These are phyloP conservation scores for Sarcophaga rosellei DNA, from an alignment of 2,888 invertebrate species.

Conservation along the genomic window DNA sequence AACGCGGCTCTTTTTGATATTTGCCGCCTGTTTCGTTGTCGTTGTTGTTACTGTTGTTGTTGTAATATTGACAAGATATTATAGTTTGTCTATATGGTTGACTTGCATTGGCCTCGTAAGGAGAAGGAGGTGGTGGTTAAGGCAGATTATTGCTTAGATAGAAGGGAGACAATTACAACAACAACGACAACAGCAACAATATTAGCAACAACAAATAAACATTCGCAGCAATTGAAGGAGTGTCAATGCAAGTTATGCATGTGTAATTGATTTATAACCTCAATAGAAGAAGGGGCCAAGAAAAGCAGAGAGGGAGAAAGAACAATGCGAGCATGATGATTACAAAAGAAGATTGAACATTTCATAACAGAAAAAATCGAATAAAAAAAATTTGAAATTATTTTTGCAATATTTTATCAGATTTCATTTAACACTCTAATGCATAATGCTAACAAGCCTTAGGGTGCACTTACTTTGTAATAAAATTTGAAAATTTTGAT, in stretches of 20 bases:
- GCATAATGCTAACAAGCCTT: not conserved
- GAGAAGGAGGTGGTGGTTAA: not conserved
- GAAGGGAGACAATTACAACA: not conserved
- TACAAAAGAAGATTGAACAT: not conserved
- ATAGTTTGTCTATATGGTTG: conserved; percentile 11
- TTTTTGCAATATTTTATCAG: not conserved
- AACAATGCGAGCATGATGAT: not conserved
- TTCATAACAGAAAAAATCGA: not conserved
- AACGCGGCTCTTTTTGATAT: conserved; percentile 61
- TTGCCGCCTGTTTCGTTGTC: conserved; percentile 37
- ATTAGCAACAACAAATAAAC: not conserved
- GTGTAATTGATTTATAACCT: conserved; percentile 67
- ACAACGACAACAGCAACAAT: not conserved
- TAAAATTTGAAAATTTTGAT: no score
- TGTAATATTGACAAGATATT: conserved; percentile 60
- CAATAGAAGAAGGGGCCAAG: conserved; percentile 50
- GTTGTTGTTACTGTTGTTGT: conserved; percentile 33
- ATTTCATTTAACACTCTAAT: not conserved
- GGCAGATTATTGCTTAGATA: not conserved
- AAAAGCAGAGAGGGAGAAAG: no score
- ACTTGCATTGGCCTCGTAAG: not conserved
- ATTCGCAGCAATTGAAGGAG: not conserved
- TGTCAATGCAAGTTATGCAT: conserved; percentile 64
- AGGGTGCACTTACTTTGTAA: not conserved
- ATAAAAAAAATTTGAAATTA: not conserved